Evolutionary conservation across 2,797 vertebrate genomes (phyloP).

Genomic region (Coendou prehensilis): DNA sequence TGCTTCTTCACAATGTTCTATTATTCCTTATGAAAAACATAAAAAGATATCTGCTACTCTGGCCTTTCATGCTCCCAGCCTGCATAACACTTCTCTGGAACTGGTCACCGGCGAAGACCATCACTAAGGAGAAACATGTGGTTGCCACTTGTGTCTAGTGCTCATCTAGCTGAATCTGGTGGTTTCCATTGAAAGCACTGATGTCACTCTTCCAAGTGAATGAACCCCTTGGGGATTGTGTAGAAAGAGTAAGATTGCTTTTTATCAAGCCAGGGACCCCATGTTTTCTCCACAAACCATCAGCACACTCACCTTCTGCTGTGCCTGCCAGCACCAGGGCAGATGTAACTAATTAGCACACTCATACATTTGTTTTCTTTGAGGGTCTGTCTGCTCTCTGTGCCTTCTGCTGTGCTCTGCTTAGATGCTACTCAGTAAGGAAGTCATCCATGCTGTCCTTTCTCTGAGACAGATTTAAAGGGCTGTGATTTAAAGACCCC

Average conservation of each 20-base stretch:
- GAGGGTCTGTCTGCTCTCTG: neutral
- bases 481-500: neutral
- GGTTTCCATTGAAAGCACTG: conserved; percentile 52
- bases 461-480: conserved; percentile 51
- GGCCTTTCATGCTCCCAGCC: conserved; percentile 67
- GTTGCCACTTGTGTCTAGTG: conserved; percentile 66
- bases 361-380: conserved; percentile 48
- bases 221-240: conserved; percentile 57
- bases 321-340: conserved; percentile 7
- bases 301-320: conserved; percentile 49
- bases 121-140: conserved; percentile 76
- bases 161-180: conserved; percentile 53
- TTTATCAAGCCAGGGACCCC: conserved; percentile 53
- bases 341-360: conserved; percentile 69
- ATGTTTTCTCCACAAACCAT: neutral
- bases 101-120: conserved; percentile 64
- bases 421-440: neutral
- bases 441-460: conserved; percentile 9
- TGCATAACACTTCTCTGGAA: conserved; percentile 47
- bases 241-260: conserved; percentile 70
- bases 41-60: conserved; percentile 58
- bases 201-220: conserved; percentile 65
- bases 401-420: neutral
- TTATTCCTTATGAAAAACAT: conserved; percentile 78
- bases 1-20: conserved; percentile 75